Conservation (phyloP, 92 coral and sea anemone species). For the Porites cylindrica region DNA sequence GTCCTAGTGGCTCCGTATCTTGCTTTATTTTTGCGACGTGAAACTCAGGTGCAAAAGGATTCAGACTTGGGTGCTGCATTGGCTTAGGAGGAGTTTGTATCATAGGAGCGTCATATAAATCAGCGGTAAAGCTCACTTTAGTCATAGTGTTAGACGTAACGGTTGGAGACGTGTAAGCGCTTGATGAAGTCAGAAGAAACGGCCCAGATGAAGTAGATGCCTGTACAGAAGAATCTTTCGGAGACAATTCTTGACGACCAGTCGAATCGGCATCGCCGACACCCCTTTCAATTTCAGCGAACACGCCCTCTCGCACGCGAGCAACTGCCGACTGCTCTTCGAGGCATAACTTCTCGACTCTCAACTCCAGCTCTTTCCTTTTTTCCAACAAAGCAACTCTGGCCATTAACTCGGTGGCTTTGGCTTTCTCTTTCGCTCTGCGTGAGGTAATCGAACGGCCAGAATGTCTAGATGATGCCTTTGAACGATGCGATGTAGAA, state of each 20-base stretch:
- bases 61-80: background rate
- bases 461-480: background rate
- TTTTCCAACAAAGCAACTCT: background rate
- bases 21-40: background rate
- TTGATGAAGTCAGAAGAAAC: too few species aligned
- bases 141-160: too few species aligned
- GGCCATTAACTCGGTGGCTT: constrained; percentile 8
- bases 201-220: too few species aligned
- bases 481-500: background rate
- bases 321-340: constrained; percentile 18
- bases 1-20: too few species aligned
- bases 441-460: background rate
- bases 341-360: too few species aligned
- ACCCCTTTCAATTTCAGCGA: constrained; percentile 12
- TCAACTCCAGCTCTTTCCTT: background rate
- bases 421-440: constrained; percentile 7
- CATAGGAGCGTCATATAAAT: background rate
- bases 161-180: too few species aligned
- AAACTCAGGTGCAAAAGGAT: constrained; percentile 6
- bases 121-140: background rate
- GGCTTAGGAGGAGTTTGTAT: background rate
- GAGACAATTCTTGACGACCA: background rate
- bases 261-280: background rate
- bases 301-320: background rate
- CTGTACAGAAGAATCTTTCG: too few species aligned